These are phyloP conservation scores for Babylonia areolata DNA, from an alignment of 1,140 invertebrate species.

Conservation along the genomic window DNA sequence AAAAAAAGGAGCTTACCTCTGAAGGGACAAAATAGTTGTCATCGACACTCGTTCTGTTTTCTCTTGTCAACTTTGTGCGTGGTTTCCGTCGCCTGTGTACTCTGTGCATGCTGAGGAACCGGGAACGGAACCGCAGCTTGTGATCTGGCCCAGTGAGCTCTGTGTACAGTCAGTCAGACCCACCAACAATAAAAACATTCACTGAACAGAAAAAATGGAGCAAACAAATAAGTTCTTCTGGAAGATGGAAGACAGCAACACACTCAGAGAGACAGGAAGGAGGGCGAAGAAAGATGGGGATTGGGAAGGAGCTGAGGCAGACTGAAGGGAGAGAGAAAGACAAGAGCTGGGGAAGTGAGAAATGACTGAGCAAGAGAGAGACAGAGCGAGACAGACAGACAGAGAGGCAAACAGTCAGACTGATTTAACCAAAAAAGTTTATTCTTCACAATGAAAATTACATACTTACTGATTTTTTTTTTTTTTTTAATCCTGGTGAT, in stretches of 20 bases:
- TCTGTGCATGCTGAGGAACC: constrained; percentile 48
- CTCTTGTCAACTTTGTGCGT: constrained; percentile 19
- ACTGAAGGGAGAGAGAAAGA: too few relatives aligned
- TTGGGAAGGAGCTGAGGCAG: background rate
- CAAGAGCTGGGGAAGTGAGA: too few relatives aligned
- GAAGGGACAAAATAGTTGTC: constrained; percentile 37
- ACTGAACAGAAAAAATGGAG: too few relatives aligned
- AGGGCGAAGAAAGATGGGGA: background rate
- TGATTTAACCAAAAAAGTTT: too few relatives aligned
- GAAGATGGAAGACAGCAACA: too few relatives aligned
- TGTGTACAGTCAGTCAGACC: constrained; percentile 6
- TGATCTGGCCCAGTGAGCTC: constrained; percentile 35
- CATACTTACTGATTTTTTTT: too few relatives aligned
- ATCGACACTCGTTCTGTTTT: constrained; percentile 34
- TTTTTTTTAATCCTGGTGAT: too few relatives aligned
- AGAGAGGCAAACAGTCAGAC: background rate
- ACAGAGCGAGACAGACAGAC: background rate
- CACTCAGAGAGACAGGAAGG: background rate
- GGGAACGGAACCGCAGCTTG: constrained; percentile 41
- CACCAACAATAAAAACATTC: background rate
- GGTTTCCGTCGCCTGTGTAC: constrained; percentile 35
- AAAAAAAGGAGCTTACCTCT: constrained; percentile 25
- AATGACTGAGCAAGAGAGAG: background rate
- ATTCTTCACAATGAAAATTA: too few relatives aligned
- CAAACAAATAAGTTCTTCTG: too few relatives aligned